Evolutionary conservation across 1,140 invertebrate species (phyloP), one percentile per base, ranked within the genome.

Genomic region (Melitaea cinxia): DNA sequence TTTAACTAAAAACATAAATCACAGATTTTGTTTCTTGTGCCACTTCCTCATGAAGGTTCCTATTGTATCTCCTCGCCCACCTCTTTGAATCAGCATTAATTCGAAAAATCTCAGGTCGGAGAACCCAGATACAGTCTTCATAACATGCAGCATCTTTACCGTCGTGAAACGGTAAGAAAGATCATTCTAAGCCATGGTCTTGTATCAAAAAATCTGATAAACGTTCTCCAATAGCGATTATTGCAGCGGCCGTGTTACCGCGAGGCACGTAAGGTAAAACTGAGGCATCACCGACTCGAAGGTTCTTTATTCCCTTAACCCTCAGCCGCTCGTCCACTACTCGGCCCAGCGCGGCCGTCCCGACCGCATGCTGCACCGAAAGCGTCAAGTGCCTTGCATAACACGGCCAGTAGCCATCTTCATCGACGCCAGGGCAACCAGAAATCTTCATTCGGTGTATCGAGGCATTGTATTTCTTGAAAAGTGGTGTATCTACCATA

Each of bases 121-220:
- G n/a, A n/a, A n/a, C n/a, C n/a, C n/a, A n/a, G n/a, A n/a, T n/a
- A n/a, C n/a, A n/a, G n/a, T n/a, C n/a, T n/a, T n/a, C n/a, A n/a
- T n/a, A n/a, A n/a, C n/a, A n/a, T n/a, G n/a, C n/a, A n/a, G n/a
- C n/a, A n/a, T n/a, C n/a, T n/a, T n/a, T n/a, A n/a, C 6, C 14
- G 37, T 4, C 6, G 7, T 47, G 6, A 9, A 4, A 47, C n/a
- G 9, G n/a, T n/a, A n/a, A n/a, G n/a, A n/a, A n/a, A n/a, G n/a
- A 14, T 61, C 17, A 21, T 7, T 60, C 59, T 57, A 73, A 61
- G 70, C 70, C 66, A 66, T 73, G 23, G 56, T 75, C 72, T 12
- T 62, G 49, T 37, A 74, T 12, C 42, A 95, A 92, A 72, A 95
- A 91, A 65, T 95, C 93, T 4, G 93, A 92, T 0, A 89, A 92